Evolutionary conservation across 2,888 invertebrate species (phyloP), one percentile per base, ranked within the genome.

Genomic region (Drosophila crucigera): DNA sequence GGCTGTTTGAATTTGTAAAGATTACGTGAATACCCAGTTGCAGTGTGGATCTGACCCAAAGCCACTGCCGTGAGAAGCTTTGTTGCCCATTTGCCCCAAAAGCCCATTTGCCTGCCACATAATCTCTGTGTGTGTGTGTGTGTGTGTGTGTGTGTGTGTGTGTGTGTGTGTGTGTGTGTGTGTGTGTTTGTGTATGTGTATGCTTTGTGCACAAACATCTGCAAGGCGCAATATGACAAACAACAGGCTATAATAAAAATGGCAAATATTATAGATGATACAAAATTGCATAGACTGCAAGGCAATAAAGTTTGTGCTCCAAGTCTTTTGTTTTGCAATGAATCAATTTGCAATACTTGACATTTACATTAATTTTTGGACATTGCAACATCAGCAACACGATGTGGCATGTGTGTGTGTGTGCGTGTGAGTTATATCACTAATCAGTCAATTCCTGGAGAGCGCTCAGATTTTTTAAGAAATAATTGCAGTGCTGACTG

Each of bases 281-380:
- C 73, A 53, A 60, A 60, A 2, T 49, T 55, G 43, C 19, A 28
- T 39, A 59, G 50, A 22, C 37, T 39, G 22, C 47, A 30, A 66
- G 49, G 56, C 63, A 70, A 62, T 66, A 69, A 41, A 89, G 89
- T 82, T 83, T 70, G 89, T 86, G 82, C 61, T 71, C 60, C 41
- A 73, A 86, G 90, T 87, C 84, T 87, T 87, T 84, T 75, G 90
- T 84, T 89, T 82, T 56, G 69, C 47, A 54, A 76, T 65, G 54
- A 72, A 72, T 52, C 52, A 67, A 54, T 30, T 50, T 53, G 76
- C 55, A 25, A 60, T 59, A 47, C 65, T 64, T 70, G 68, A 54
- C 67, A 53, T 64, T 78, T 64, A 55, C 19, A 39, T 63, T 22
- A 31, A 22, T 41, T 50, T 50, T 35, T 25, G 30, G 31, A 14